Conservation (phyloP, 2,888 invertebrate species). For the Hirtodrosophila trivittata region DNA sequence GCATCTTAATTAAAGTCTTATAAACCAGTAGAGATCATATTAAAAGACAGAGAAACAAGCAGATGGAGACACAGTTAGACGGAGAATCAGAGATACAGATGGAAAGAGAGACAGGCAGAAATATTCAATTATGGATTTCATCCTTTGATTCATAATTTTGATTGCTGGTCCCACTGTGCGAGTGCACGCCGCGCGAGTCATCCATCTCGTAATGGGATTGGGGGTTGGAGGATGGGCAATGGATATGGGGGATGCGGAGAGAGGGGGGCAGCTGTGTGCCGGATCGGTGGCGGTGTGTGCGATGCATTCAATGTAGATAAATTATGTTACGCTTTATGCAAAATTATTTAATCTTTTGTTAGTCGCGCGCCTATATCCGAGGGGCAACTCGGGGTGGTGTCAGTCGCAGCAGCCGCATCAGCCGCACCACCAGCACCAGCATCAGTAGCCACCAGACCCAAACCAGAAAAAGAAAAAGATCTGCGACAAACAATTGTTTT, state of each 20-base stretch:
- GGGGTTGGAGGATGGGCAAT: constrained; percentile 1
- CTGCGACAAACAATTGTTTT: constrained; percentile 67
- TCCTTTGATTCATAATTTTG: no score
- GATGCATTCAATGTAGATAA: constrained; percentile 81
- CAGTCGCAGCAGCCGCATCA: background rate
- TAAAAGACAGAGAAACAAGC: no score
- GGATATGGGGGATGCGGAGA: background rate
- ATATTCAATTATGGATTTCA: no score
- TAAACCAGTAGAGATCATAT: no score
- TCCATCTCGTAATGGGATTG: constrained; percentile 1
- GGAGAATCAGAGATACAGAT: no score
- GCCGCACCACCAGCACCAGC: background rate
- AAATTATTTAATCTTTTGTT: constrained; percentile 81
- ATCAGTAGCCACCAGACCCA: constrained; percentile 2
- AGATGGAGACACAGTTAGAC: no score
- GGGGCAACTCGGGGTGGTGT: constrained; percentile 20
- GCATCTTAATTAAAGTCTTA: no score
- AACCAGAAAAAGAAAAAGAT: constrained; percentile 10
- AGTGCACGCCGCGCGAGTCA: constrained; percentile 20
- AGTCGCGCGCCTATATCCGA: constrained; percentile 62
- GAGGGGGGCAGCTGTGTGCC: constrained; percentile 44
- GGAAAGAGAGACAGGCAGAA: background rate
- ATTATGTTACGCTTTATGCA: constrained; percentile 81
- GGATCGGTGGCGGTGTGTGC: constrained; percentile 77
- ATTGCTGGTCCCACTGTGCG: background rate